Base-by-base conservation (phyloP, 1,140 invertebrate species). In the Chelonus insularis region DNA sequence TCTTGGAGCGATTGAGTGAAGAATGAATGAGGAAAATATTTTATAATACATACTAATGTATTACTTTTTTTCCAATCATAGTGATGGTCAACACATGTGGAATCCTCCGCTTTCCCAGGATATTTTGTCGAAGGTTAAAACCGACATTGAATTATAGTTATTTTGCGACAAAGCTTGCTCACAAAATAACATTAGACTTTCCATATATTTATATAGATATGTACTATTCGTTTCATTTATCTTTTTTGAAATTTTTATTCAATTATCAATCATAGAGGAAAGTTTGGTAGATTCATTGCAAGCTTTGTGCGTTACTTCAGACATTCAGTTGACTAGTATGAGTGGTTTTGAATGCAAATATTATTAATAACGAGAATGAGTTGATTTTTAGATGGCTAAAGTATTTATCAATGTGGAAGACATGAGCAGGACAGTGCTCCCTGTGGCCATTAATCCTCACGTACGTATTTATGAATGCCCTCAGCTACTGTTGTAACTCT, bases 281-380 rank as follows among this genome's bases (percentile, higher is more conserved):
- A 65, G 36, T 70, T 62, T 72, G 48, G 64, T 70, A 50, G 56
- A 68, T 34, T 75, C 66, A 71, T 55, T 25, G 47, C 66, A 68
- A 66, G 50, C 55, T 57, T 57, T 45, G 37, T 11, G 9, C 23
- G 34, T n/a, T 7, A 43, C 11, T 4, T 21, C 7, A 45, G 16
- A 41, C 50, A 72, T 68, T 72, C 60, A 20, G 52, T 55, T 48
- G 41, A 39, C 18, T 72, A 74, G 80, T 74, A 76, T 80, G 81
- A 77, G 72, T 81, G 77, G 68, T 72, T 71, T 55, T 75, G 75
- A 76, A 75, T 79, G 79, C 68, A 79, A 75, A 80, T 78, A 81
- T 80, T 83, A 80, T 81, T 82, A 84, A 82, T 84, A 84, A 84
- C 80, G 70, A 78, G 75, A 80, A 77, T 82, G 75, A 84, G 83